Base-by-base conservation (phyloP, 2,888 invertebrate genomes). In the Synergus japonicus region DNA sequence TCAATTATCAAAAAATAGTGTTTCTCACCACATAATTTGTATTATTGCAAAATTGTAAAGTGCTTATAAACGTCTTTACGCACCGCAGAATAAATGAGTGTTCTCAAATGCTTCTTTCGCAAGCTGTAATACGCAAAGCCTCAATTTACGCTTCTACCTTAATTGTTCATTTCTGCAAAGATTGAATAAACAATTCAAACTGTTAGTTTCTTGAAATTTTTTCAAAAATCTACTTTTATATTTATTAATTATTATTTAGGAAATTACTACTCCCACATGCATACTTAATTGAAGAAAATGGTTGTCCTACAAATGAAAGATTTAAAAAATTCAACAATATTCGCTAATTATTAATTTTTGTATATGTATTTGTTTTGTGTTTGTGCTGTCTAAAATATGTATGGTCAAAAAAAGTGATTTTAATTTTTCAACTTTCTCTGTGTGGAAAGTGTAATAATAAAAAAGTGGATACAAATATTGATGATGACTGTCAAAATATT, bases 41-140 rank as follows among this genome's bases (percentile, higher is more conserved):
- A 22, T 76, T 76, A 58, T 41, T 76, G 41, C 58, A 41, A 54
- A 76, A 58, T 54, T 15, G 7, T 76, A 8, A 54, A 15, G 18
- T 76, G 15, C 41, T 67, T 67, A 43, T n/a, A 41, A 76, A 76
- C 22, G 66, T 54, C 41, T 13, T 41, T 58, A 58, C 9, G n/a
- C n/a, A 76, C 15, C 49, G 58, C 41, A 54, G 12, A 29, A 58
- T 22, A 29, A 76, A 76, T 58, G 10, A 60, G 37, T 41, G 58
- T 58, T 58, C 54, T 29, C 13, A 67, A 67, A n/a, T 5, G 67
- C 46, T 76, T n/a, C 13, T 29, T 73, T 76, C 12, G 67, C 46
- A 67, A 67, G 15, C 12, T 22, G 12, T 22, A 46, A 46, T 63
- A 29, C 13, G 29, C 63, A 22, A 13, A 29, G 63, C 29, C 29